Base-by-base conservation (phyloP, 2,113 vertebrate genomes). In the Calypte anna region DNA sequence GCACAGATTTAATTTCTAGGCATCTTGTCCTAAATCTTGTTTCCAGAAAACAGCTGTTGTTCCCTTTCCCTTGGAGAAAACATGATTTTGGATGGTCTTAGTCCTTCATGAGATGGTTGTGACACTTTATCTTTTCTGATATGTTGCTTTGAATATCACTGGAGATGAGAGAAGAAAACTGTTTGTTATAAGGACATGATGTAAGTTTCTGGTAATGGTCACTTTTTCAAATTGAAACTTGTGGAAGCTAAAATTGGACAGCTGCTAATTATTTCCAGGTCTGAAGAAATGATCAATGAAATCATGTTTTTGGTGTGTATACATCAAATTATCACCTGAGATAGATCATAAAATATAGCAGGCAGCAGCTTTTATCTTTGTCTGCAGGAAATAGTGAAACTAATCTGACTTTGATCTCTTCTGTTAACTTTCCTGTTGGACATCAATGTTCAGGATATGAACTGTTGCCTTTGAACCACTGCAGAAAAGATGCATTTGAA, bases 171-270 rank as follows among this genome's bases (percentile, higher is more conserved):
- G 38, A 43, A 69, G 33, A 50, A 19, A 0, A 0, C 36, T 33
- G 28, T 30, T 77, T 33, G 28, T 30, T 77, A 31, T 24, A 14
- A n/a, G 44, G 68, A 76, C 78, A 28, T 55, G 31, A 7, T 43
- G 10, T 28, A 61, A 3, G 1, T 54, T 92, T 73, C 25, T 78
- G 54, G 36, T 80, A n/a, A 51, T 38, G 86, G 85, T 72, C 78
- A 17, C 22, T 74, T 48, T 7, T 68, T 88, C 58, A 51, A 40
- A 64, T 21, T 78, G 81, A 77, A 86, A 46, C 33, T 83, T 88
- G 50, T n/a, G 38, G 78, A 72, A 91, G 33, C 80, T 97, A 91
- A 96, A 96, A 31, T 61, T 66, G 93, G 66, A 38, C 84, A 95
- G 63, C 57, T 62, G 66, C 74, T 14, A 51, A n/a, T 30, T 66